Percentiles rank a stretch among this genome's conserved stretches.
phyloP scores from a whole-genome alignment of 92 coral and sea anemone genomes.

The Isaurus tuberculatus region DNA sequence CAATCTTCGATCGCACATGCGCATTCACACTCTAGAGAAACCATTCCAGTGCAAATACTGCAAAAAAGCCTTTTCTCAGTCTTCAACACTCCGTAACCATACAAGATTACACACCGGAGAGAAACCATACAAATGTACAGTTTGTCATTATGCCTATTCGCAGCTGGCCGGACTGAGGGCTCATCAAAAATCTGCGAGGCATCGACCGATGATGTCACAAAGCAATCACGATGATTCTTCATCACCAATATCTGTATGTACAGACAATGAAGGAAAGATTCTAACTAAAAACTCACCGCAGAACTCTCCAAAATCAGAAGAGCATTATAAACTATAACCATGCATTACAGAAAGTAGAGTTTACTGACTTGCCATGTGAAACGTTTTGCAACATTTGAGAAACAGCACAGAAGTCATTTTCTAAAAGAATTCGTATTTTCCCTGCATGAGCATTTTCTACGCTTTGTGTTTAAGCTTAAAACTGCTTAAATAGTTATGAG shows the following conservation, averaged over 20 bases:
- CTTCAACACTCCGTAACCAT: constrained; percentile 97
- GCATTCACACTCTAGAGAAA: constrained; percentile 97
- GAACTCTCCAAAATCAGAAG: constrained; percentile 39
- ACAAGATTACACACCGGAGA: constrained; percentile 98
- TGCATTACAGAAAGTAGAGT: neutral
- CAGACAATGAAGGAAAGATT: constrained; percentile 21
- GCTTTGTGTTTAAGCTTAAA: too few species aligned
- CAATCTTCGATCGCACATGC: constrained; percentile 98
- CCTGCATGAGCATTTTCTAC: neutral
- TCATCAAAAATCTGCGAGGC: constrained; percentile 97
- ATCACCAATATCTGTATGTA: constrained; percentile 30
- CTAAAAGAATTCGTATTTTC: neutral
- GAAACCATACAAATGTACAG: constrained; percentile 95
- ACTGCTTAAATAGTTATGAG: too few species aligned
- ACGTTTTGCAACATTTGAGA: constrained; percentile 36
- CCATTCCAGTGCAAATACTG: constrained; percentile 99
- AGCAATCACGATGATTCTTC: constrained; percentile 20
- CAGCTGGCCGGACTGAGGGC: constrained; percentile 99
- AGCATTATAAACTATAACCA: constrained; percentile 5
- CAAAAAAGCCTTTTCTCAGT: constrained; percentile 97
- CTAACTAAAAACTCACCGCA: constrained; percentile 32
- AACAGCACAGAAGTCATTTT: neutral
- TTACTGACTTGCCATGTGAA: neutral
- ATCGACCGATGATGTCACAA: constrained; percentile 66
- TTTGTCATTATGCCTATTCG: constrained; percentile 99